A percentile compares a stretch with the other conserved stretches of the same genome.
Evolutionary conservation across 2,888 invertebrate species (phyloP).

Genomic region (Cantharis flavilabris): DNA sequence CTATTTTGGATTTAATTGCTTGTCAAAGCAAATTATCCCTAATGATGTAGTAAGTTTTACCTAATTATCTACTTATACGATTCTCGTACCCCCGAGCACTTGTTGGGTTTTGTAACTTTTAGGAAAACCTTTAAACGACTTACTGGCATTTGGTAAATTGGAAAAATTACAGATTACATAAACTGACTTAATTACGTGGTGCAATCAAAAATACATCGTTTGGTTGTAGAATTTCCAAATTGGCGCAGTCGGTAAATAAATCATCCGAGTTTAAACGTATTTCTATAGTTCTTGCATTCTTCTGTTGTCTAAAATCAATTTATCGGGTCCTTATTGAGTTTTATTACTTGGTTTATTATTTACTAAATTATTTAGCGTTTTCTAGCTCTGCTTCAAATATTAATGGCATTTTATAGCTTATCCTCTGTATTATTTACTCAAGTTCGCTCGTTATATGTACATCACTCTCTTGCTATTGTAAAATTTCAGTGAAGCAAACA

Average conservation of each 20-base stretch:
- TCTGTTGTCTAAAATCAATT: not conserved
- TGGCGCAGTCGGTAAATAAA: not conserved
- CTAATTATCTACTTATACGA: not conserved
- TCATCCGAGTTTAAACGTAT: not conserved
- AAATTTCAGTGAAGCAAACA: not conserved
- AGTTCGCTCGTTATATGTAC: not conserved
- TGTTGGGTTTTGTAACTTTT: not conserved
- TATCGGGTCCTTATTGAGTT: not conserved
- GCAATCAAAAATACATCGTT: not conserved
- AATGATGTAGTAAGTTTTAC: not conserved
- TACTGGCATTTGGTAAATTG: not conserved
- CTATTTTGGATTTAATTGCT: not conserved
- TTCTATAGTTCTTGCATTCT: not conserved
- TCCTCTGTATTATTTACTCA: not conserved
- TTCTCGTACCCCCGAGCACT: not conserved
- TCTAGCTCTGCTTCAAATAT: not conserved
- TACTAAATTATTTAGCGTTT: not conserved
- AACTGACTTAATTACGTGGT: not conserved
- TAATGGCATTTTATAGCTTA: not conserved
- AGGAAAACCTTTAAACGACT: not conserved
- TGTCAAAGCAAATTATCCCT: not conserved
- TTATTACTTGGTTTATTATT: not conserved
- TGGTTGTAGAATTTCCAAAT: not conserved
- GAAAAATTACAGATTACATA: not conserved
- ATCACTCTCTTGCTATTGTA: not conserved